Conservation (phyloP, 2,797 vertebrate species). For the Salarias fasciatus region DNA sequence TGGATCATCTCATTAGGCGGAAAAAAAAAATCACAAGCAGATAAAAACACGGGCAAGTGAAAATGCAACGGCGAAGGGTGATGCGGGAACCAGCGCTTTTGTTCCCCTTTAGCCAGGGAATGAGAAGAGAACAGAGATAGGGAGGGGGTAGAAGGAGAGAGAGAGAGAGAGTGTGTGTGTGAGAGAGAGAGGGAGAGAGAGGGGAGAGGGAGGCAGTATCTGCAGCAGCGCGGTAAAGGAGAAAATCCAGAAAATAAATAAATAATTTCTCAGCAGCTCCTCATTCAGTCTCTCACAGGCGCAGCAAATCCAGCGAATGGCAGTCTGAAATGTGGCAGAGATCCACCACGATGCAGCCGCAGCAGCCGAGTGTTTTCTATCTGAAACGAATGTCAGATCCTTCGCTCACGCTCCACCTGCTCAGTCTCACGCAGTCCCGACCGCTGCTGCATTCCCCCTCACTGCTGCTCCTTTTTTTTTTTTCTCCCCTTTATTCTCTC, state of each 20-base stretch:
- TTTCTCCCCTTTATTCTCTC: slow-evolving; percentile 45
- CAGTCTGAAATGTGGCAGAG: slow-evolving; percentile 50
- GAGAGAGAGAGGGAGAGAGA: slow-evolving; percentile 25
- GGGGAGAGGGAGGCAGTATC: slow-evolving; percentile 66
- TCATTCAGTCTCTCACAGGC: slow-evolving; percentile 56
- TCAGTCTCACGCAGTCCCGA: slow-evolving; percentile 71
- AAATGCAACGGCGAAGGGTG: slow-evolving; percentile 57
- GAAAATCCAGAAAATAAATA: slow-evolving; percentile 82
- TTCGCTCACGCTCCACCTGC: slow-evolving; percentile 71
- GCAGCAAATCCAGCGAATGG: slow-evolving; percentile 51
- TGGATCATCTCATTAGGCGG: slow-evolving; percentile 72
- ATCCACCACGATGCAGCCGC: slow-evolving; percentile 44
- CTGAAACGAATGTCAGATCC: slow-evolving; percentile 59
- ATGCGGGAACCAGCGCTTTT: slow-evolving; percentile 69
- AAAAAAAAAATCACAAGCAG: slow-evolving; percentile 20
- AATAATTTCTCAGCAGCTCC: slow-evolving; percentile 76
- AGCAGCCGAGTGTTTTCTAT: slow-evolving; percentile 56
- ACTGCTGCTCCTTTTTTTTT: slow-evolving; percentile 52
- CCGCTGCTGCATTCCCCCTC: slow-evolving; percentile 77
- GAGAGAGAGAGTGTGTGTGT: slow-evolving; percentile 36
- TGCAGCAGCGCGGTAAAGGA: slow-evolving; percentile 81
- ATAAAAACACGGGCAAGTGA: slow-evolving; percentile 50
- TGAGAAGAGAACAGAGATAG: slow-evolving; percentile 51
- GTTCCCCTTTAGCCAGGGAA: slow-evolving; percentile 66
- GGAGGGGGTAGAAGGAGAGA: slow-evolving; percentile 42